A percentile compares a stretch with the other conserved stretches of the same genome.
Conservation (phyloP, 2,888 invertebrate species). For the Didymodactylos carnosus region DNA sequence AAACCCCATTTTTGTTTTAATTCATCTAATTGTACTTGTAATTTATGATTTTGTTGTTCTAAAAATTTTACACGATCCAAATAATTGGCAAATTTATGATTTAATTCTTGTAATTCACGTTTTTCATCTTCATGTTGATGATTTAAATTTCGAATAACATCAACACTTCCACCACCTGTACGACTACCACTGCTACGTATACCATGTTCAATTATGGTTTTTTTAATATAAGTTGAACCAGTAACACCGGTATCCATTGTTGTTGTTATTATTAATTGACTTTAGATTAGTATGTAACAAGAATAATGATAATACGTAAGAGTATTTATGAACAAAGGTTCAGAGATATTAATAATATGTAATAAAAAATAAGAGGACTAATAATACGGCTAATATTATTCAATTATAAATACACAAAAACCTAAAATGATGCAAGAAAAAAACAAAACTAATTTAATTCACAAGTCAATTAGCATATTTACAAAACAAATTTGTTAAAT, state of each 20-base stretch:
- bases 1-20: constrained; percentile 13
- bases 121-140: constrained; percentile 9
- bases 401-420: no score
- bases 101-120: constrained; percentile 8
- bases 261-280: no score
- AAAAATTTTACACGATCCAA: constrained; percentile 7
- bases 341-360: no score
- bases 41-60: constrained; percentile 9
- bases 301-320: no score
- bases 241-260: neutral
- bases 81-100: constrained; percentile 2
- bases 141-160: constrained; percentile 1
- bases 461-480: no score
- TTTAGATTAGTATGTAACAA: no score
- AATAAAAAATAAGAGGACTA: no score
- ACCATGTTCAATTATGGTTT: constrained; percentile 11
- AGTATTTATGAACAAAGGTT: no score
- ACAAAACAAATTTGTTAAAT: no score
- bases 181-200: neutral
- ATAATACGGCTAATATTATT: no score
- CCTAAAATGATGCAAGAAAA: no score
- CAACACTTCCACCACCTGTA: neutral
- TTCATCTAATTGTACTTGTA: constrained; percentile 3
- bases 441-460: no score
- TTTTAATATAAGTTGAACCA: neutral